These are phyloP conservation scores for Loxodonta africana DNA, from an alignment of 2,113 vertebrate genomes.

Conservation along the genomic window DNA sequence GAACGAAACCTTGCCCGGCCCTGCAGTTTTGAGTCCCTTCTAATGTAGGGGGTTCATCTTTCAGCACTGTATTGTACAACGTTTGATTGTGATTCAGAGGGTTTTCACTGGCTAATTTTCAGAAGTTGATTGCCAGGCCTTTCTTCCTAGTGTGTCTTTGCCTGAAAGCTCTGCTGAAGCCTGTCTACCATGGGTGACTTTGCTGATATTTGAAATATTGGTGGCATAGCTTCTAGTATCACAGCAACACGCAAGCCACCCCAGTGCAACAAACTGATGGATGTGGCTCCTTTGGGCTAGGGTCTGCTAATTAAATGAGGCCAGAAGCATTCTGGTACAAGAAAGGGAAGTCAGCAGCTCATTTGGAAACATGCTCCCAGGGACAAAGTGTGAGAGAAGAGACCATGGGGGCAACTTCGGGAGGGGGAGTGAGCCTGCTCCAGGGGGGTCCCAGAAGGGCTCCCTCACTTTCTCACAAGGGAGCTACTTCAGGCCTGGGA, in stretches of 20 bases:
- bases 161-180: neutral
- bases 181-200: neutral
- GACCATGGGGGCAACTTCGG: neutral
- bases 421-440: neutral
- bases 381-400: too few relatives aligned
- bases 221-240: neutral
- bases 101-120: neutral
- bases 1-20: too few relatives aligned
- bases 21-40: neutral
- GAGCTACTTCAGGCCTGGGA: neutral
- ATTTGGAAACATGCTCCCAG: neutral
- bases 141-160: neutral
- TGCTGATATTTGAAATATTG: neutral
- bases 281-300: neutral
- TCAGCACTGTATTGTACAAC: neutral
- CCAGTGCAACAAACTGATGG: neutral
- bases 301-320: neutral
- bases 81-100: neutral
- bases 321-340: neutral
- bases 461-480: too few relatives aligned
- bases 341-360: neutral
- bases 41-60: neutral
- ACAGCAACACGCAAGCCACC: neutral
- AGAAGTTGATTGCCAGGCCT: neutral
- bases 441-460: neutral